A percentile compares a stretch with the other conserved stretches of the same genome.
phyloP scores from a whole-genome alignment of 2,797 vertebrate species.

The Lepus oiostolus region DNA sequence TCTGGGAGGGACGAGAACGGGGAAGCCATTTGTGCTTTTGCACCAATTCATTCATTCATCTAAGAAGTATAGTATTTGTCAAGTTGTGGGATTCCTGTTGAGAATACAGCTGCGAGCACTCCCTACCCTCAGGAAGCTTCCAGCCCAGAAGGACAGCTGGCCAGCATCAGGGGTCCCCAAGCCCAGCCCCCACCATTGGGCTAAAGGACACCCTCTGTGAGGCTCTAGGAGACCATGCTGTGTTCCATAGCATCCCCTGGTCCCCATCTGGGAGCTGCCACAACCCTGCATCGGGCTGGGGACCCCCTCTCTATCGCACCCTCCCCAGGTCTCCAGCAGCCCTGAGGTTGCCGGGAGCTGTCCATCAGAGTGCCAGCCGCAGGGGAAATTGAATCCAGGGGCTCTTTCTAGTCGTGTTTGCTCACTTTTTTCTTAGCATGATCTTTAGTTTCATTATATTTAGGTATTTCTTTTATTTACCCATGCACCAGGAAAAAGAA shows the following conservation, averaged over 20 bases:
- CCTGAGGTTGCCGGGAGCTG: constrained; percentile 20
- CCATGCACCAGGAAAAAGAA: constrained; percentile 71
- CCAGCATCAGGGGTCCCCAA: not conserved
- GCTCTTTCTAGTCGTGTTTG: constrained; percentile 69
- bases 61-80: not conserved
- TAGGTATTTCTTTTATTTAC: constrained; percentile 86
- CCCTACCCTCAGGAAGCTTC: constrained; percentile 29
- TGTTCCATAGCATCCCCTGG: not conserved
- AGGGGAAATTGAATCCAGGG: constrained; percentile 79
- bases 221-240: not conserved
- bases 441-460: constrained; percentile 86
- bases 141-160: not conserved
- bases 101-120: not conserved
- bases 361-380: constrained; percentile 57
- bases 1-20: not conserved
- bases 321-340: not conserved
- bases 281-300: not conserved
- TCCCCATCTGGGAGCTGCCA: not conserved
- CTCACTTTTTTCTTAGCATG: constrained; percentile 78
- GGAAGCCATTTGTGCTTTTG: not conserved
- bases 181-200: not conserved
- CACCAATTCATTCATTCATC: not conserved
- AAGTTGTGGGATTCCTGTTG: not conserved
- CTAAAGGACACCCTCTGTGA: not conserved
- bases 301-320: not conserved